Evolutionary conservation across 2,888 invertebrate species (phyloP).

Genomic region (Eupithecia tripunctaria): DNA sequence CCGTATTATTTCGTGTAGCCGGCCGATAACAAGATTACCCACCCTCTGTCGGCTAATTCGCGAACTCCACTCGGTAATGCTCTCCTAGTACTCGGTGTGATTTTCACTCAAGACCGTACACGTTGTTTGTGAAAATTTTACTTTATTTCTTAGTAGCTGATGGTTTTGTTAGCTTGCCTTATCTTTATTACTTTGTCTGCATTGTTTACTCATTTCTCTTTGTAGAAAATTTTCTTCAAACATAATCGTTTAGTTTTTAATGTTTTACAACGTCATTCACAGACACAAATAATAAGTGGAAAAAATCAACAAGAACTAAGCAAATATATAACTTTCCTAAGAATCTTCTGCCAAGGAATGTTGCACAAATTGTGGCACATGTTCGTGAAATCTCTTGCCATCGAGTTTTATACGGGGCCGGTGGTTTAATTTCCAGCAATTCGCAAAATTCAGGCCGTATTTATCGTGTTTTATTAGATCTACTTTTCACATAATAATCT

Average conservation of each 20-base stretch:
- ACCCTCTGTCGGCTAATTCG: slow-evolving; percentile 74
- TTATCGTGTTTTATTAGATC: not conserved
- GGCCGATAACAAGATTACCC: slow-evolving; percentile 76
- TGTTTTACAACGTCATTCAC: not conserved
- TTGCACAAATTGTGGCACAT: not conserved
- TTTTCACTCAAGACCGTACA: slow-evolving; percentile 49
- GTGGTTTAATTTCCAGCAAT: not conserved
- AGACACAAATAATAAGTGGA: not conserved
- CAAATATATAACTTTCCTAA: not conserved
- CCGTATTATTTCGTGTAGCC: slow-evolving; percentile 18
- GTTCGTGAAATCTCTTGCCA: not conserved
- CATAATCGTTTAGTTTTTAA: not conserved
- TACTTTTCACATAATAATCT: not conserved
- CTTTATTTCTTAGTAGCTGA: not conserved
- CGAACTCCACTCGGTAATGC: slow-evolving; percentile 66
- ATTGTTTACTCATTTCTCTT: not conserved
- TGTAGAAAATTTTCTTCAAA: not conserved
- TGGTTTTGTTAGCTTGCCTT: not conserved
- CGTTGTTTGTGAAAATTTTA: slow-evolving; percentile 15
- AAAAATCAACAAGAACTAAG: not conserved
- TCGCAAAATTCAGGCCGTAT: not conserved
- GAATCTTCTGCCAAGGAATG: not conserved
- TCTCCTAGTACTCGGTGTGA: slow-evolving; percentile 57
- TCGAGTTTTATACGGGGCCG: not conserved
- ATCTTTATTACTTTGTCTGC: slow-evolving; percentile 3